Base-by-base conservation (phyloP, 2,113 vertebrate species). In the Cynopterus brachyotis region DNA sequence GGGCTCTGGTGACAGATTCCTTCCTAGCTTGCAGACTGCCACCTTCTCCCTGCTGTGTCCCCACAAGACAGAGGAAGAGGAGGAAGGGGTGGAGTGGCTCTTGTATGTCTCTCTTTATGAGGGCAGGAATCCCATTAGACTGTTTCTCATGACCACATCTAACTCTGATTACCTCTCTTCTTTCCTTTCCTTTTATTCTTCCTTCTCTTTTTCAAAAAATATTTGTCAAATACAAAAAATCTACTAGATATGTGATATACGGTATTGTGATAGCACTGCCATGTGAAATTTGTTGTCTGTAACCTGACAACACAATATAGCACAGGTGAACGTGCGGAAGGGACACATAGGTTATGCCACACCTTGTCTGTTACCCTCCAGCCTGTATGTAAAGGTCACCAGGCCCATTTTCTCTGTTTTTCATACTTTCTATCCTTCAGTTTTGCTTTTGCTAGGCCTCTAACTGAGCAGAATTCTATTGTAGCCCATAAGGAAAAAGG, bases 61-160 rank as follows among this genome's bases (percentile, higher is more conserved):
- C 55, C 42, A 16, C 2, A 20, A 30, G 37, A 5, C 30, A 20
- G 13, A 22, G 55, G 20, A 9, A 8, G 19, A 57, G 22, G 22
- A 28, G 9, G 59, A 3, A 0, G 67, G 35, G 2, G 5, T n/a
- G 16, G 12, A 9, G 53, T 1, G 28, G 0, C 30, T 50, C 35
- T 84, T 1, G 45, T 5, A 3, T 32, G 9, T 76, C 47, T 87
- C n/a, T 73, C 59, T 35, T 75, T 62, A 5, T 19, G 47, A 67
- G 3, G 59, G 4, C 15, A n/a, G 4, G 64, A 86, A 70, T 53
- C 13, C n/a, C n/a, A 45, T 50, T 30, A 53, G n/a, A 26, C 45
- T 9, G 81, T 11, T 37, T 16, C 42, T 24, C 37, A 24, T n/a
- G 53, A 86, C 5, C 69, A 85, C 12, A 40, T 75, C 22, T 75